A percentile compares a stretch with the other conserved stretches of the same genome.
phyloP scores from a whole-genome alignment of 2,113 vertebrate species.

The Corythaeola cristata region DNA sequence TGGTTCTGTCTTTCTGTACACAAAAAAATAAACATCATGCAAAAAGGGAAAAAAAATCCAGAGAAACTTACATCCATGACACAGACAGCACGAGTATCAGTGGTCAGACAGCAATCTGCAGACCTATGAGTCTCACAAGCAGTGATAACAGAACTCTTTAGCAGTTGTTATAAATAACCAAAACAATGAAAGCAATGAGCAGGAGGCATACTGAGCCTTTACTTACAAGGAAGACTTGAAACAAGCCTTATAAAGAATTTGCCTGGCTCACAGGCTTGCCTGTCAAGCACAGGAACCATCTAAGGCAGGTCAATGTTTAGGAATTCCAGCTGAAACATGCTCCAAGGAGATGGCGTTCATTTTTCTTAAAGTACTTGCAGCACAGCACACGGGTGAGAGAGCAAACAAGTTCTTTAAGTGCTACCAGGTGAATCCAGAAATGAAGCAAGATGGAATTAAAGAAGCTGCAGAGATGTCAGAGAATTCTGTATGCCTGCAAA shows the following conservation, averaged over 20 bases:
- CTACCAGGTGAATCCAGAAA: neutral
- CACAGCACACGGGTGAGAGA: neutral
- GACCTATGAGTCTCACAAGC: neutral
- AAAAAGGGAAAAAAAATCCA: neutral
- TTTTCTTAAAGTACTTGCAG: slow-evolving; percentile 2
- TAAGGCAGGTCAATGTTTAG: neutral
- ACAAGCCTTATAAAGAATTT: neutral
- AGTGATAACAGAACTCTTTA: slow-evolving; percentile 25
- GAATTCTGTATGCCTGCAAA: neutral
- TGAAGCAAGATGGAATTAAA: neutral
- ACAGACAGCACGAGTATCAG: neutral
- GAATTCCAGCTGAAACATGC: slow-evolving; percentile 13
- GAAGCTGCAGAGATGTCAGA: neutral
- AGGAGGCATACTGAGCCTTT: neutral
- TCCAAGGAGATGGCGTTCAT: neutral
- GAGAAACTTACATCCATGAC: neutral
- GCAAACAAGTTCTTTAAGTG: neutral
- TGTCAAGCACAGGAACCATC: neutral
- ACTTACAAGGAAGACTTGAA: slow-evolving; percentile 38
- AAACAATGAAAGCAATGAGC: slow-evolving; percentile 42
- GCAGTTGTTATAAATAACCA: slow-evolving; percentile 43
- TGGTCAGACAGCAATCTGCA: slow-evolving; percentile 1
- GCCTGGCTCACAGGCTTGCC: neutral
- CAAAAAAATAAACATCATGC: neutral
- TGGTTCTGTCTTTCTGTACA: neutral